A percentile compares a stretch with the other conserved stretches of the same genome.
Evolutionary conservation across 1,140 invertebrate genomes (phyloP).

Genomic region (Phymastichus coffea): DNA sequence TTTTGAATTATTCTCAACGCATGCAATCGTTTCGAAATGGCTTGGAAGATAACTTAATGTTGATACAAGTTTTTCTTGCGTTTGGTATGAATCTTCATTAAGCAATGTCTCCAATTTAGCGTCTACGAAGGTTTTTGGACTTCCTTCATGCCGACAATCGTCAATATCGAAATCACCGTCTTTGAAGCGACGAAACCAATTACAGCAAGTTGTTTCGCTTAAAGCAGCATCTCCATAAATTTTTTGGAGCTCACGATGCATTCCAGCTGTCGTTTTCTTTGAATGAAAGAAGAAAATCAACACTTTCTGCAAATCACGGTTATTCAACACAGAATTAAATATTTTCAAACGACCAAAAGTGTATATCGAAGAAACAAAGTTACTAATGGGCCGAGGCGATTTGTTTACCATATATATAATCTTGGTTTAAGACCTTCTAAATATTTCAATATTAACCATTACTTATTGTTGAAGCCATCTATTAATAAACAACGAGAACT

Average conservation of each 20-base stretch:
- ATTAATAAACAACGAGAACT: no score
- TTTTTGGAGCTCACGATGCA: constrained; percentile 22
- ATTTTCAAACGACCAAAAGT: no score
- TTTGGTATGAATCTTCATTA: constrained; percentile 11
- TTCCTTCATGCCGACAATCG: neutral
- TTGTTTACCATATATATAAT: no score
- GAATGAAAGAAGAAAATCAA: constrained; percentile 28
- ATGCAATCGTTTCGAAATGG: no score
- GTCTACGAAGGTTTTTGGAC: constrained; percentile 11
- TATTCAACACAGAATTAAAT: no score
- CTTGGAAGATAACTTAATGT: constrained; percentile 3
- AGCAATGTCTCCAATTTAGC: constrained; percentile 11
- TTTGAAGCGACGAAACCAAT: constrained; percentile 1
- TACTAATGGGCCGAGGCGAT: no score
- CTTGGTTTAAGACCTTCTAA: no score
- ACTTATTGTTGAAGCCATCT: no score
- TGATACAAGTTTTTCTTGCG: neutral
- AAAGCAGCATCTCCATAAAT: constrained; percentile 27
- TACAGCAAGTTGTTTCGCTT: constrained; percentile 3
- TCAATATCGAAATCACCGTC: neutral
- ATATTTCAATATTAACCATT: no score
- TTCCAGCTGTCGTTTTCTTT: constrained; percentile 31
- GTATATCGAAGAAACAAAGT: no score
- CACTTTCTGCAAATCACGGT: constrained; percentile 26
- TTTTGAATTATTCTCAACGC: no score